Evolutionary conservation across 2,888 invertebrate genomes (phyloP).

Genomic region (Tiliacea aurago): DNA sequence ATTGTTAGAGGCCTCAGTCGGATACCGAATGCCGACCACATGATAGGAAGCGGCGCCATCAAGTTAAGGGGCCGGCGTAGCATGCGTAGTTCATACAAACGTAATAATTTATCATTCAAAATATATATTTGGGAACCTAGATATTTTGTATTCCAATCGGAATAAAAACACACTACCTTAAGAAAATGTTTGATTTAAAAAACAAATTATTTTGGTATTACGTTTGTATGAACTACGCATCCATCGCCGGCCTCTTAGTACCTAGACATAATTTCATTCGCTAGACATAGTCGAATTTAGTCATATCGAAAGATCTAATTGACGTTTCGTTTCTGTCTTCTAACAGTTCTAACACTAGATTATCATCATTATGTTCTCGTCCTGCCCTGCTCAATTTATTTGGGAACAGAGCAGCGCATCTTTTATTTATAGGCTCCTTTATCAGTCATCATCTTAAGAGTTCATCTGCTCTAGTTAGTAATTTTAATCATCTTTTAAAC

Average conservation of each 20-base stretch:
- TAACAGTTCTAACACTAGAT: neutral
- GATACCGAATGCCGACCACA: constrained; percentile 1
- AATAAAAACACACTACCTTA: no score
- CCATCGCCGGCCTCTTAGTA: no score
- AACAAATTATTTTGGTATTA: no score
- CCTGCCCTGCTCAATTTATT: neutral
- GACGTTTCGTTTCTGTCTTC: neutral
- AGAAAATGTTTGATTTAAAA: no score
- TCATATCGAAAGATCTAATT: neutral
- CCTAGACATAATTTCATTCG: neutral
- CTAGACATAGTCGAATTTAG: neutral
- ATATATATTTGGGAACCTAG: no score
- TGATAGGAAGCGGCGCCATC: neutral
- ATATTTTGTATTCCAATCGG: no score
- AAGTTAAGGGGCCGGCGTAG: neutral
- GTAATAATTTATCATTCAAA: no score
- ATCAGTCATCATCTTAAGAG: neutral
- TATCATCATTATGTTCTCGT: neutral
- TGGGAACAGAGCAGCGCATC: neutral
- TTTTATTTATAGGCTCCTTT: neutral
- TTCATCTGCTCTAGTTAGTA: no score
- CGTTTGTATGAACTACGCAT: no score
- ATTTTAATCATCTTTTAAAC: no score
- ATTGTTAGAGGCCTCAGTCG: constrained; percentile 3
- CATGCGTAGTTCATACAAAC: no score